phyloP scores from a whole-genome alignment of 2,113 vertebrate species.

The Ceuthmochares aereus region DNA sequence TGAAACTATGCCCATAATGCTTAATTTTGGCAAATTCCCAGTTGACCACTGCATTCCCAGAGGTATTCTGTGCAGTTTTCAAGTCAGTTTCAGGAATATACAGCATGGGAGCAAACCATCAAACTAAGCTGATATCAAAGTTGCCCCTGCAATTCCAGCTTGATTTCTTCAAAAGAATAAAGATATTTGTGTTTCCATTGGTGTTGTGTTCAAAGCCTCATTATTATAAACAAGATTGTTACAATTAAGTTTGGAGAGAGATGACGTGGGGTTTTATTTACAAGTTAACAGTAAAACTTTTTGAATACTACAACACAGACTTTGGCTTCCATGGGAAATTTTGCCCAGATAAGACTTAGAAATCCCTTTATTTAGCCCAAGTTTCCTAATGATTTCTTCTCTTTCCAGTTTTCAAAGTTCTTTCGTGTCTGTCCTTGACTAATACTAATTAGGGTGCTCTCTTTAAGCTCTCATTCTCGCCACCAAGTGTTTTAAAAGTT shows the following conservation, averaged over 20 bases:
- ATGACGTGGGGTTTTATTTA: rapidly evolving
- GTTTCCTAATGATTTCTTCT: neutral
- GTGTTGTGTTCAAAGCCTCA: neutral
- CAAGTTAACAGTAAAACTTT: neutral
- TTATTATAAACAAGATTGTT: neutral
- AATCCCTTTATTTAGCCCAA: neutral
- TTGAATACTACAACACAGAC: neutral
- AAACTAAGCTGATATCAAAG: neutral
- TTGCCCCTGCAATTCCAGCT: neutral
- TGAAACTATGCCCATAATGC: neutral
- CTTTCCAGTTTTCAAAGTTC: neutral
- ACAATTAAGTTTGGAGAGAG: neutral
- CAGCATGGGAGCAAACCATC: neutral
- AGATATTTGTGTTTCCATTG: neutral
- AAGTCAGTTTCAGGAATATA: neutral
- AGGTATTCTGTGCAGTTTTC: neutral
- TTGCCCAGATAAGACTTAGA: neutral
- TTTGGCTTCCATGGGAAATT: neutral
- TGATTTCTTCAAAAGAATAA: neutral
- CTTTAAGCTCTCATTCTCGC: neutral
- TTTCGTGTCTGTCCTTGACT: neutral
- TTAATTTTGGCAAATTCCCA: neutral
- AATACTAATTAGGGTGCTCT: neutral
- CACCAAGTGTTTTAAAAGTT: constrained; percentile 33
- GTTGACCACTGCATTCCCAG: neutral